These are phyloP conservation scores for Equus przewalskii DNA, from an alignment of 2,113 vertebrate genomes.

Conservation along the genomic window DNA sequence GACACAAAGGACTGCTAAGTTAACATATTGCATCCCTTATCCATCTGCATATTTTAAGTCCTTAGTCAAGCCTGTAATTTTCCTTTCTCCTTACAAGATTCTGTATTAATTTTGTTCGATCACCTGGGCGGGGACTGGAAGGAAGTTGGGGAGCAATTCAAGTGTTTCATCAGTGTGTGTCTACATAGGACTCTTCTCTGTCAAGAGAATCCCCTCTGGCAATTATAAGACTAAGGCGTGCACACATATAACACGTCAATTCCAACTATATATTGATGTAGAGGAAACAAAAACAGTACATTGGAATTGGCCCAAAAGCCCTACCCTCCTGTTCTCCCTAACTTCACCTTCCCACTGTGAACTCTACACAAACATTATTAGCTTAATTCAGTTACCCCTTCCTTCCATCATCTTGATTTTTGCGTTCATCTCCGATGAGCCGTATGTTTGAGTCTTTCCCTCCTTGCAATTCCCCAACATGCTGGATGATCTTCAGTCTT, in stretches of 20 bases:
- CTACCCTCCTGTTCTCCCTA: background rate
- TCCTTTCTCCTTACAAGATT: background rate
- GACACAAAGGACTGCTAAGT: too few species aligned
- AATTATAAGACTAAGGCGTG: background rate
- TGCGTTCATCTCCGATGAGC: background rate
- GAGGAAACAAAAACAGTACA: background rate
- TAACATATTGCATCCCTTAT: background rate
- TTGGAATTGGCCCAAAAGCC: background rate
- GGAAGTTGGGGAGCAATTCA: background rate
- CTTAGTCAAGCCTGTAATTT: background rate
- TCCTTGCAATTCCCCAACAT: background rate
- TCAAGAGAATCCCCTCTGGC: background rate
- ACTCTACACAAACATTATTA: background rate
- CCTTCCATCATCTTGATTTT: background rate
- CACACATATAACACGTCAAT: background rate
- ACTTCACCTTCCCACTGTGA: background rate
- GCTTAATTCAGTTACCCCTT: background rate
- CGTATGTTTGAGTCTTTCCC: background rate
- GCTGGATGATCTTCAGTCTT: background rate
- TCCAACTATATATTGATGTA: background rate
- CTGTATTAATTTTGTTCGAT: background rate
- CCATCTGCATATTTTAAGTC: too few species aligned
- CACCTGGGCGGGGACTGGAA: background rate
- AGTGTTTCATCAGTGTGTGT: background rate
- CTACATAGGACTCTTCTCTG: background rate